Evolutionary conservation across 2,797 vertebrate species (phyloP), one percentile per base, ranked within the genome.

Genomic region (Syngnathus acus): DNA sequence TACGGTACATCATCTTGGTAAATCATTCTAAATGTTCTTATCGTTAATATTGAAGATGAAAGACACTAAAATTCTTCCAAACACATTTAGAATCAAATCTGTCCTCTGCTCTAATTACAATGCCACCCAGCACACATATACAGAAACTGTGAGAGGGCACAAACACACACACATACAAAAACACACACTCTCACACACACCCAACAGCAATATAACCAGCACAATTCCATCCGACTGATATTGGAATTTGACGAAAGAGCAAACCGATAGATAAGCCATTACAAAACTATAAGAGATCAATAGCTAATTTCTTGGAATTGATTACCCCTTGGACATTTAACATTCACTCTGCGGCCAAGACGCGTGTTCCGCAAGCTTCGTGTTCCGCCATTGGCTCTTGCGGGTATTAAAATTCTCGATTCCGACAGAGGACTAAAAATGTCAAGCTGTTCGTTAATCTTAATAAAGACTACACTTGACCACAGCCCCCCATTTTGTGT

Each of bases 301-400:
- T 97, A 98, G 90, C 91, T 95, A 94, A 98, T 97, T 97, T 96
- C 89, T 91, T 88, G 89, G 85, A 93, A 96, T 96, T 92, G 94
- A 98, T 96, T 94, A 93, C 86, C 91, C 87, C 92, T 95, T 92
- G 94, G 90, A 91, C 93, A 93, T 96, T 95, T 95, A 92, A 94
- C 93, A 92, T 88, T 80, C 90, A 86, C 90, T 93, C 89, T 87
- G 89, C 87, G 92, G 92, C 91, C 91, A 90, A 87, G 93, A 87
- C 84, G 90, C 89, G 88, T 90, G 80, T 92, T 94, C 90, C 82
- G 83, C 84, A 77, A 85, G 84, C 81, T 84, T 72, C 83, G 2
- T 32, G 89, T 88, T 93, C 91, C 88, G 26, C 91, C 82, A 87
- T 86, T 90, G 73, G 70, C 86, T 84, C 89, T 91, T 89, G 82